Evolutionary conservation across 2,797 vertebrate genomes (phyloP).

Genomic region (Aphelocoma californica): DNA sequence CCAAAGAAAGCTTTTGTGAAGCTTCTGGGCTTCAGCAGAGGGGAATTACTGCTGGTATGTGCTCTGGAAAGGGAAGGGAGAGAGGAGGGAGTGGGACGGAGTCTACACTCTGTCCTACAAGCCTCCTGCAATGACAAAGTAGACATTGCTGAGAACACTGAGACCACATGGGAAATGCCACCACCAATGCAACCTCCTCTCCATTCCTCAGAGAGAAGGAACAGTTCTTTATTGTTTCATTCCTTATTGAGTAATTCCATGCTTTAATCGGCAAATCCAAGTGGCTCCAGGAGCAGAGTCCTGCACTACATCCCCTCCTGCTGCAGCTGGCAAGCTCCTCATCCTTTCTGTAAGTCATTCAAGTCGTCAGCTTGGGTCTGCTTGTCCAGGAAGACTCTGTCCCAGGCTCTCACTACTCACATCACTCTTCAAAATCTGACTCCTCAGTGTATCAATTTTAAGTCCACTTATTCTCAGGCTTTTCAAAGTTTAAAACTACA

Average conservation of each 20-base stretch:
- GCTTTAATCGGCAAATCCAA: not conserved
- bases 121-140: not conserved
- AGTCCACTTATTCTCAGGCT: not conserved
- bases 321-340: not conserved
- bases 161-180: not conserved
- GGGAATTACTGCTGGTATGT: not conserved
- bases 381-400: not conserved
- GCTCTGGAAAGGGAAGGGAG: not conserved
- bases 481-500: not conserved
- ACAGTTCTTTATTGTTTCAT: not conserved
- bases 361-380: not conserved
- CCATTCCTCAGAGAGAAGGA: not conserved
- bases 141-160: not conserved
- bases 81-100: not conserved
- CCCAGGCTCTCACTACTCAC: not conserved
- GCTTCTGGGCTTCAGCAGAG: not conserved
- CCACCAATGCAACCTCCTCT: not conserved
- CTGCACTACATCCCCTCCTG: not conserved
- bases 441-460: not conserved
- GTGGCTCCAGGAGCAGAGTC: not conserved
- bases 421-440: not conserved
- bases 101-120: not conserved
- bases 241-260: not conserved
- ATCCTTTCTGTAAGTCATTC: not conserved
- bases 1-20: not conserved